Base-by-base conservation (phyloP, 2,113 vertebrate genomes). In the Sinocyclocheilus grahami region DNA sequence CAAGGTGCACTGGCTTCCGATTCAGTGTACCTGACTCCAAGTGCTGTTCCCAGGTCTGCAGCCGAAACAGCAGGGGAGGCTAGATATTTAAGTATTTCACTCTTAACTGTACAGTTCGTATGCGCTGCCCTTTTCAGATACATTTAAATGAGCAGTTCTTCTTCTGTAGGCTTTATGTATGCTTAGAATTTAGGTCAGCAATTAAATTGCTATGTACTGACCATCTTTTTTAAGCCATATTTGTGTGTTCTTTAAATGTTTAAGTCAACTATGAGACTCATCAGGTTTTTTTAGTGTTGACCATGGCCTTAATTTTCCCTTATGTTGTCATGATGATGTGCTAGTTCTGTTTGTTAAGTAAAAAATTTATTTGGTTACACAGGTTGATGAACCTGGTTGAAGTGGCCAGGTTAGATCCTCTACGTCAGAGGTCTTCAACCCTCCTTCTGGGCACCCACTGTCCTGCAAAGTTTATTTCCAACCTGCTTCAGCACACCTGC, bases 21-120 rank as follows among this genome's bases (percentile, higher is more conserved):
- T 63, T 91, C 91, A 0, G 93, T 95, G 69, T 95, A 95, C 87
- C 91, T 95, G 24, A 86, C 92, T 39, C 95, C 95, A 33, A 90
- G 89, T 9, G 92, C 92, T 63, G 37, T 93, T 1, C 90, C 90
- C 0, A 90, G 93, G 84, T 81, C 88, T 0, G 62, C 22, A 27
- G 48, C 86, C 0, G 93, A 93, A 46, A 90, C 91, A 67, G 71
- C 90, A 12, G 88, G 90, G 12, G 93, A 95, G 83, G 89, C 86
- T 13, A 91, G 93, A 10, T 95, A 95, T 88, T 85, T 95, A 5
- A 86, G 92, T 37, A 37, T 20, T 30, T 72, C 60, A 48, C 24
- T 65, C 67, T 7, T 7, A 48, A 76, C 11, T 62, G 24, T 77
- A 22, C 24, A n/a, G 22, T 18, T 27, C n/a, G 33, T 30, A 60